Conservation (phyloP, 2,113 vertebrate species). For the Reinhardtius hippoglossoides region DNA sequence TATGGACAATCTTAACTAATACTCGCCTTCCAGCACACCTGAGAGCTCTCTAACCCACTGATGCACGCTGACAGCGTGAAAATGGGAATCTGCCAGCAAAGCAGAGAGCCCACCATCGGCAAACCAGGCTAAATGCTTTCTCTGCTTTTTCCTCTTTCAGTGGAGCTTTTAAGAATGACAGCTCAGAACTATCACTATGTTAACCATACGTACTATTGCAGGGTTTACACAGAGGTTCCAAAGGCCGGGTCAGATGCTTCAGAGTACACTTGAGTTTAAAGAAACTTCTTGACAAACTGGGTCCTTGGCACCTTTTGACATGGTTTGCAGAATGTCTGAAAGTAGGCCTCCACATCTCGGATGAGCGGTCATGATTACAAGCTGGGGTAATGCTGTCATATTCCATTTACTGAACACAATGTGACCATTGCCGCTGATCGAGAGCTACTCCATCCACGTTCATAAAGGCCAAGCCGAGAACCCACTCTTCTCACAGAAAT, state of each 20-base stretch:
- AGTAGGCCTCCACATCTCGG: constrained; percentile 36
- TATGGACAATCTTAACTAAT: constrained; percentile 66
- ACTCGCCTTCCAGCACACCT: constrained; percentile 63
- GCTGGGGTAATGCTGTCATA: constrained; percentile 48
- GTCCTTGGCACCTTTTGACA: constrained; percentile 25
- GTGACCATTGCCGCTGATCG: constrained; percentile 37
- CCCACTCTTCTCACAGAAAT: constrained; percentile 50
- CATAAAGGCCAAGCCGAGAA: constrained; percentile 39
- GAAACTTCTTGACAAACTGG: constrained; percentile 39
- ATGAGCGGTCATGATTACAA: constrained; percentile 43
- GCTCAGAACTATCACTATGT: constrained; percentile 33
- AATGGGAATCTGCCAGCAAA: constrained; percentile 76
- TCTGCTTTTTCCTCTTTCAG: constrained; percentile 32
- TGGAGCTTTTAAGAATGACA: constrained; percentile 41
- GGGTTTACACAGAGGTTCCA: constrained; percentile 32
- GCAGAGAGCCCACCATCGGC: constrained; percentile 52
- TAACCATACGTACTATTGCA: background rate
- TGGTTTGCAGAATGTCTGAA: constrained; percentile 42
- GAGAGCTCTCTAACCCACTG: constrained; percentile 53
- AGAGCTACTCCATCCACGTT: constrained; percentile 45
- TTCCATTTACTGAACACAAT: constrained; percentile 65
- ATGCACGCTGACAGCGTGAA: constrained; percentile 75
- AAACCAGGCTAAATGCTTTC: constrained; percentile 59
- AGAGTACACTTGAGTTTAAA: constrained; percentile 27
- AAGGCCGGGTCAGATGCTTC: constrained; percentile 39